These are phyloP conservation scores for Carcharodon carcharias DNA, from an alignment of 2,797 vertebrate species.

Conservation along the genomic window DNA sequence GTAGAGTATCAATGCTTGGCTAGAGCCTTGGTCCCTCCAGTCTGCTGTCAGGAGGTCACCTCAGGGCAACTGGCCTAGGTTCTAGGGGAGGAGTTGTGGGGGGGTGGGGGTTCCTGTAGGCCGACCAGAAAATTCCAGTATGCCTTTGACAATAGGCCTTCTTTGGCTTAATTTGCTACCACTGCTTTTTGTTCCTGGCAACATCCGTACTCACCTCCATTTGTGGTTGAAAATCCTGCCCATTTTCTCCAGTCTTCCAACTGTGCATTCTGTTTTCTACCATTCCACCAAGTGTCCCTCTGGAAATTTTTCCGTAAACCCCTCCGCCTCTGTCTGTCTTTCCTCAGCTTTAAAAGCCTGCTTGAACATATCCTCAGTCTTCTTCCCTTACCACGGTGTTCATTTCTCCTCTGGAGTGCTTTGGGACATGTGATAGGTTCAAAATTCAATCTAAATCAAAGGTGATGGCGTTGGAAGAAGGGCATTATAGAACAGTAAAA, in stretches of 20 bases:
- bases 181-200: neutral
- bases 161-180: neutral
- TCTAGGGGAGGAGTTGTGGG: no score
- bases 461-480: neutral
- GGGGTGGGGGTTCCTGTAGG: no score
- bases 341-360: neutral
- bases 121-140: no score
- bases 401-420: neutral
- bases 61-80: no score
- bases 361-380: neutral
- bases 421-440: neutral
- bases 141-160: neutral
- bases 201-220: neutral
- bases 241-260: neutral
- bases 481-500: neutral
- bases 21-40: neutral
- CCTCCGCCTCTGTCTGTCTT: neutral
- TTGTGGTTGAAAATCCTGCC: no score
- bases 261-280: no score
- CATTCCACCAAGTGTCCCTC: neutral
- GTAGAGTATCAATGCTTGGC: neutral
- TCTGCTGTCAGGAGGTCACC: neutral
- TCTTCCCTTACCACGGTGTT: neutral
- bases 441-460: neutral
- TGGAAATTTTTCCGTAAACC: neutral